Evolutionary conservation across 2,113 vertebrate genomes (phyloP).

Genomic region (Diglossa brunneiventris): DNA sequence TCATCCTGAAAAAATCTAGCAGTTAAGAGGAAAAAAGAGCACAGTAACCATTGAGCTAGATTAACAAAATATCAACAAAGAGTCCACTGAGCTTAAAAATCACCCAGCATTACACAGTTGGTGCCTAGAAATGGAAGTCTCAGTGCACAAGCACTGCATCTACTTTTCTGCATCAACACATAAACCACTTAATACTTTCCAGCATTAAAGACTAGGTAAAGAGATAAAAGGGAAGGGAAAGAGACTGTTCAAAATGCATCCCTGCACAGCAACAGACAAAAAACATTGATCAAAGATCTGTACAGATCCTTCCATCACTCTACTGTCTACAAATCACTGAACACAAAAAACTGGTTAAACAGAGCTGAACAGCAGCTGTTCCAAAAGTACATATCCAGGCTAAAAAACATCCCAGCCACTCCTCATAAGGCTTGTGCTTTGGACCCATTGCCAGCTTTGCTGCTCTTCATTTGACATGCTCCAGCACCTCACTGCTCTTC

Average conservation of each 20-base stretch:
- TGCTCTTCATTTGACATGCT: background rate
- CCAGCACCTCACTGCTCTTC: background rate
- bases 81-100: conserved; percentile 24
- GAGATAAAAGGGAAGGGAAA: background rate
- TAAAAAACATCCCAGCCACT: background rate
- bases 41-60: conserved; percentile 18
- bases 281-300: background rate
- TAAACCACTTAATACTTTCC: background rate
- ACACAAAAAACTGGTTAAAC: background rate
- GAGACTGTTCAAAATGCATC: background rate
- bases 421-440: background rate
- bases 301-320: background rate
- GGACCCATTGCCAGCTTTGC: background rate
- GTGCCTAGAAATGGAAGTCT: conserved; percentile 3
- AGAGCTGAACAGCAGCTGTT: background rate
- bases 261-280: background rate
- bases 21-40: conserved; percentile 35
- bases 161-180: background rate
- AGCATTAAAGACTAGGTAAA: background rate
- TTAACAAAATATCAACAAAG: conserved; percentile 42
- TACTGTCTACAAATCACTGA: background rate
- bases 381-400: background rate
- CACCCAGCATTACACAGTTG: background rate
- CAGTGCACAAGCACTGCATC: background rate
- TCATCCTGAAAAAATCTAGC: conserved; percentile 58